Evolutionary conservation across 2,888 invertebrate genomes (phyloP).

Genomic region (Caenorhabditis drosophilae): DNA sequence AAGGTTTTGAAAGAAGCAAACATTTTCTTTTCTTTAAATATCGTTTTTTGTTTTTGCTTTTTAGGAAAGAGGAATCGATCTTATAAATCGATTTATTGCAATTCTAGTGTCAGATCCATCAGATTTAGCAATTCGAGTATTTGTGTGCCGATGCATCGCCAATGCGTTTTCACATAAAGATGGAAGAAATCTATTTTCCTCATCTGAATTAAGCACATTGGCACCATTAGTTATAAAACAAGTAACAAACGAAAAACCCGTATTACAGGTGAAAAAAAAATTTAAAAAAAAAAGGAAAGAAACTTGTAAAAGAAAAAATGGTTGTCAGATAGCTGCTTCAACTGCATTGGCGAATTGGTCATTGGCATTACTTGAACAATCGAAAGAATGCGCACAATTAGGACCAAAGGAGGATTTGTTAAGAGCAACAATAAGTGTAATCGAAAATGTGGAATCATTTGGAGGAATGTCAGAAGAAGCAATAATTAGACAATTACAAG

Average conservation of each 20-base stretch:
- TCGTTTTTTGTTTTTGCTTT: not conserved
- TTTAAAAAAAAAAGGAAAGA: not conserved
- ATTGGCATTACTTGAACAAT: conserved; percentile 46
- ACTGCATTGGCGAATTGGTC: conserved; percentile 60
- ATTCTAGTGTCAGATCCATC: conserved; percentile 71
- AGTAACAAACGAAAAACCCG: conserved; percentile 24
- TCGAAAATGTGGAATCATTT: conserved; percentile 38
- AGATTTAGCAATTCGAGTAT: conserved; percentile 77
- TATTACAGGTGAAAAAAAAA: conserved; percentile 39
- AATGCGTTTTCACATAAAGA: conserved; percentile 80
- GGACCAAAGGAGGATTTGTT: conserved; percentile 64
- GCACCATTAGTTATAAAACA: conserved; percentile 40
- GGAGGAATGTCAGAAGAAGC: conserved; percentile 71
- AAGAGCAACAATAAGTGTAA: conserved; percentile 15
- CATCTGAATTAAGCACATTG: conserved; percentile 28
- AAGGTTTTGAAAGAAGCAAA: not conserved
- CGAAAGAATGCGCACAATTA: conserved; percentile 52
- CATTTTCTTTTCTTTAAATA: not conserved
- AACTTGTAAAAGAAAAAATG: not conserved
- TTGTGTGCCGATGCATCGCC: conserved; percentile 77
- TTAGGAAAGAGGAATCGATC: conserved; percentile 9
- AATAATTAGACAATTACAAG: conserved; percentile 80
- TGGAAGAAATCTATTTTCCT: conserved; percentile 46
- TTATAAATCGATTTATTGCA: conserved; percentile 66
- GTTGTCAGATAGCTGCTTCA: conserved; percentile 50